phyloP scores from a whole-genome alignment of 1,140 invertebrate species.

The Parasteatoda tepidariorum region DNA sequence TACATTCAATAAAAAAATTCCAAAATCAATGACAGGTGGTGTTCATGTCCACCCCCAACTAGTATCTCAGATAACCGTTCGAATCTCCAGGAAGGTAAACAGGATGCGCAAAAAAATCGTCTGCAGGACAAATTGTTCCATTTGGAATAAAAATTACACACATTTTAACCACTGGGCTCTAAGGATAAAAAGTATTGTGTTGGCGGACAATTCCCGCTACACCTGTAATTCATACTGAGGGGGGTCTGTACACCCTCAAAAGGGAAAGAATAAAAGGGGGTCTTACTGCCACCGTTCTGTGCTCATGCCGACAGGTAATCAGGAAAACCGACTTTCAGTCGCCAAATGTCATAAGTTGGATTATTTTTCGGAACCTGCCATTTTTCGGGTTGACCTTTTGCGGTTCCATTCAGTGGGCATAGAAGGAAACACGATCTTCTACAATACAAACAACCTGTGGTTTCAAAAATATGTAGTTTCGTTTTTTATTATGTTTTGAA shows the following conservation, averaged over 20 bases:
- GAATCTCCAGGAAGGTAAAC: slow-evolving; percentile 6
- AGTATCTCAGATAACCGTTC: neutral
- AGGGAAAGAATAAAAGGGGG: neutral
- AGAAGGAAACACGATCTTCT: too few relatives aligned
- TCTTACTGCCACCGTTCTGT: slow-evolving; percentile 15
- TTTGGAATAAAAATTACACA: slow-evolving; percentile 22
- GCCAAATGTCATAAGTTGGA: slow-evolving; percentile 16
- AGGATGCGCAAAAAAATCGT: slow-evolving; percentile 21
- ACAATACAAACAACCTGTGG: too few relatives aligned
- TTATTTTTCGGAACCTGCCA: neutral
- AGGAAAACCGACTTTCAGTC: slow-evolving; percentile 12
- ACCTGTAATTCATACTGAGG: slow-evolving; percentile 31
- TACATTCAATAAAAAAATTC: slow-evolving; percentile 25
- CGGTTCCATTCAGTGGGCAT: neutral
- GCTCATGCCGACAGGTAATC: neutral
- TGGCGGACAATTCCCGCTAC: slow-evolving; percentile 17
- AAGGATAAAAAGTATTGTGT: slow-evolving; percentile 25
- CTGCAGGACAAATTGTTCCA: slow-evolving; percentile 29
- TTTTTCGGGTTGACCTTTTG: slow-evolving; percentile 6
- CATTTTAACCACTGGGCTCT: slow-evolving; percentile 3
- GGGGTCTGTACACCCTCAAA: slow-evolving; percentile 17
- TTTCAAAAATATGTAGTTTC: too few relatives aligned
- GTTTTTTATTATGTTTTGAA: too few relatives aligned
- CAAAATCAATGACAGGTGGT: slow-evolving; percentile 25
- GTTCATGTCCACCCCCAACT: slow-evolving; percentile 36